Conservation (phyloP, 1,140 invertebrate genomes). For the Philotrypesis tridentata region DNA sequence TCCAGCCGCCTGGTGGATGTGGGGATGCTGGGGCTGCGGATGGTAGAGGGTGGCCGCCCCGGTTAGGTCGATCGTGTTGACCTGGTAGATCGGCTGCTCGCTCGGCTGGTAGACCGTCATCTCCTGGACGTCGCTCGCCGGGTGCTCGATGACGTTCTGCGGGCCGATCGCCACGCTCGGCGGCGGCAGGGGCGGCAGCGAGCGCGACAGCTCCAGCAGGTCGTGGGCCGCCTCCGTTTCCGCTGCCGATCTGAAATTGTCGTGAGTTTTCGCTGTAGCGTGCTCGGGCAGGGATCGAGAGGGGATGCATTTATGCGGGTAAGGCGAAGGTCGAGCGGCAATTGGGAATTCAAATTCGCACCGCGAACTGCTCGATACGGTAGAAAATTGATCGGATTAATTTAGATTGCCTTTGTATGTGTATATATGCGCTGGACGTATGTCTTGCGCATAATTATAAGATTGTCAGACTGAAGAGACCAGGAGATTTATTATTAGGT, state of each 20-base stretch:
- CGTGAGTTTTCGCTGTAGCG: too few relatives aligned
- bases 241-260: constrained; percentile 77
- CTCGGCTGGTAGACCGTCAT: constrained; percentile 70
- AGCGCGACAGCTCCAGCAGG: constrained; percentile 86
- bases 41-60: constrained; percentile 54
- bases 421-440: too few relatives aligned
- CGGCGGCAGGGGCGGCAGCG: constrained; percentile 82
- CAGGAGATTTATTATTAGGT: too few relatives aligned
- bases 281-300: too few relatives aligned
- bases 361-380: too few relatives aligned
- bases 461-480: too few relatives aligned
- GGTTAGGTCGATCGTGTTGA: constrained; percentile 64
- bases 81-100: constrained; percentile 69
- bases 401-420: too few relatives aligned
- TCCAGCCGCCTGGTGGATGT: constrained; percentile 56
- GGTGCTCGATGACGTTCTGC: constrained; percentile 69
- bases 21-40: constrained; percentile 54
- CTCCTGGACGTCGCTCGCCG: constrained; percentile 71
- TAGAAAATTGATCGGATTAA: too few relatives aligned
- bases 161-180: constrained; percentile 76
- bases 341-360: too few relatives aligned
- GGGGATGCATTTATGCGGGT: too few relatives aligned
- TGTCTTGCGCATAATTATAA: too few relatives aligned
- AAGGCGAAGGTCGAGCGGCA: too few relatives aligned
- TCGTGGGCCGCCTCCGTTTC: constrained; percentile 91